phyloP scores from a whole-genome alignment of 2,113 vertebrate genomes.

The Psettodes erumei region DNA sequence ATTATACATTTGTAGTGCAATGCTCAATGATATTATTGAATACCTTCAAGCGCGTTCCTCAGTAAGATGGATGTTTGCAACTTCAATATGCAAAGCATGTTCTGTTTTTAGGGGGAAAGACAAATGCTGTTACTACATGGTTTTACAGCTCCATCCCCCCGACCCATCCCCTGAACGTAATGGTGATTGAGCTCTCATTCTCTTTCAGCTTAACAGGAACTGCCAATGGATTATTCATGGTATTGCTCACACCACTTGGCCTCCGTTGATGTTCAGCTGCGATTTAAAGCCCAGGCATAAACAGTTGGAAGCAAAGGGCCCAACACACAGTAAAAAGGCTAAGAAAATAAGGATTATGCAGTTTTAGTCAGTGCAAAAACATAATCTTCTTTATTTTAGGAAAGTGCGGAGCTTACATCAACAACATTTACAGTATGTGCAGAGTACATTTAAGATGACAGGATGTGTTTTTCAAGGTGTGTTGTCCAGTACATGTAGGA shows the following conservation, averaged over 20 bases:
- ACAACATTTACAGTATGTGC: slow-evolving; percentile 1
- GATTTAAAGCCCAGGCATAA: slow-evolving; percentile 63
- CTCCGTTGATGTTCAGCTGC: slow-evolving; percentile 60
- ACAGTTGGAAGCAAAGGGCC: slow-evolving; percentile 57
- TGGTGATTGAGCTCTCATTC: slow-evolving; percentile 63
- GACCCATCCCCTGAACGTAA: slow-evolving; percentile 48
- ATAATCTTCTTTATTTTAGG: slow-evolving; percentile 23
- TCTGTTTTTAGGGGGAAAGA: slow-evolving; percentile 55
- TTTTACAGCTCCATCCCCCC: slow-evolving; percentile 51
- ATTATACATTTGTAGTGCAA: slow-evolving; percentile 46
- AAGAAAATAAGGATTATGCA: slow-evolving; percentile 52
- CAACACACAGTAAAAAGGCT: slow-evolving; percentile 44
- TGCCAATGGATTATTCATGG: slow-evolving; percentile 80
- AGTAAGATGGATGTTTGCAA: slow-evolving; percentile 57
- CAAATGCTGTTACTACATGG: slow-evolving; percentile 52
- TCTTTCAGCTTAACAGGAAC: slow-evolving; percentile 63
- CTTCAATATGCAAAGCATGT: slow-evolving; percentile 51
- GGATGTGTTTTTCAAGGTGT: slow-evolving; percentile 14
- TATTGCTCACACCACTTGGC: slow-evolving; percentile 67
- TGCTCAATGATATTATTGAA: slow-evolving; percentile 34
- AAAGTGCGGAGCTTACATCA: slow-evolving; percentile 1
- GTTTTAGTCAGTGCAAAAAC: slow-evolving; percentile 27
- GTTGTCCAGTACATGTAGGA: slow-evolving; percentile 8
- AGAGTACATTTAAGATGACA: slow-evolving; percentile 12
- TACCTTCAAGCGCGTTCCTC: slow-evolving; percentile 22